phyloP scores from a whole-genome alignment of 2,797 vertebrate species.

The Mormyrops attenuatus region DNA sequence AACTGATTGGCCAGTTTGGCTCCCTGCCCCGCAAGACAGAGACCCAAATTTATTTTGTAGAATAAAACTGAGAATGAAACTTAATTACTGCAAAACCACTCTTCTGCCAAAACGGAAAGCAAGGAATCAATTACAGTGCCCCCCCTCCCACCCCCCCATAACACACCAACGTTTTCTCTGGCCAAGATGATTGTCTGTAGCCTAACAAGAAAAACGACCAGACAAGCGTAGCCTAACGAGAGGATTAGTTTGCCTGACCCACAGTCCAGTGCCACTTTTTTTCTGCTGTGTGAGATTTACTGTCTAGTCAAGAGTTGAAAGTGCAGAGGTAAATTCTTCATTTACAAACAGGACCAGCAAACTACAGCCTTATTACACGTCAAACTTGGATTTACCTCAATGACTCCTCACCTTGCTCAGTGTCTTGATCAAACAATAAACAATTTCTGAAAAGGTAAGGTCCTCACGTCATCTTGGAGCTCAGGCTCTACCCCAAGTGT shows the following conservation, averaged over 20 bases:
- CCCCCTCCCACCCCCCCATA: background rate
- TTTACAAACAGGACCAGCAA: conserved; percentile 47
- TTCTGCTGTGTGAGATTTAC: conserved; percentile 48
- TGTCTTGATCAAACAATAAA: conserved; percentile 34
- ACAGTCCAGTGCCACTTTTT: conserved; percentile 33
- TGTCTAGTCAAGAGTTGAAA: conserved; percentile 53
- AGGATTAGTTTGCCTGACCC: conserved; percentile 36
- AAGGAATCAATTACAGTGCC: conserved; percentile 49
- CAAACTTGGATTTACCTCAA: conserved; percentile 42
- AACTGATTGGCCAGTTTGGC: conserved; percentile 41
- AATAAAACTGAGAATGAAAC: conserved; percentile 33
- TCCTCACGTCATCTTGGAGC: conserved; percentile 28
- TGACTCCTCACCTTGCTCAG: conserved; percentile 38
- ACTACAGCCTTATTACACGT: conserved; percentile 42
- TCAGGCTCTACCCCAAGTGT: conserved; percentile 24
- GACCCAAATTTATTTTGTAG: conserved; percentile 44
- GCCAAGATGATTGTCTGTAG: conserved; percentile 43
- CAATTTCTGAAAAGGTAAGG: conserved; percentile 24
- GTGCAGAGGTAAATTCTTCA: conserved; percentile 49
- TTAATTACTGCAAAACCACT: conserved; percentile 39
- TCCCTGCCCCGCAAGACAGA: conserved; percentile 30
- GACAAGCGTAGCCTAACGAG: conserved; percentile 48
- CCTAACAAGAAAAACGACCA: conserved; percentile 50
- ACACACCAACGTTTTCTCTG: conserved; percentile 37
- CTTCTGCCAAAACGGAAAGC: conserved; percentile 47